A percentile compares a stretch with the other conserved stretches of the same genome.
These are phyloP conservation scores for Sesia bembeciformis DNA, from an alignment of 2,888 invertebrate species.

Conservation along the genomic window DNA sequence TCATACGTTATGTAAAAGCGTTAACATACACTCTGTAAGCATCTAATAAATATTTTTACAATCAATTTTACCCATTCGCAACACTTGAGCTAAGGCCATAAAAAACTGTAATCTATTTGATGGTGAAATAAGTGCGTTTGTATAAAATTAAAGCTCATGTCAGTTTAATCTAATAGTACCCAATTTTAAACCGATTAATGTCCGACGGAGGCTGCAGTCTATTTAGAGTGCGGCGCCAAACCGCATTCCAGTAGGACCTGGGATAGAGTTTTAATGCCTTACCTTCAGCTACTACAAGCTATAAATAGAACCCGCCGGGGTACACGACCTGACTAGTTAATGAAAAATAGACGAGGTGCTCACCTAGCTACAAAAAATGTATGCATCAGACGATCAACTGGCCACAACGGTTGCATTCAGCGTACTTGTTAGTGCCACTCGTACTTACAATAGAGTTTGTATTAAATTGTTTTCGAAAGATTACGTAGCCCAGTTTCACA, in stretches of 20 bases:
- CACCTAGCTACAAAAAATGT: slow-evolving; percentile 8
- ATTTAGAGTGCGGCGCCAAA: slow-evolving; percentile 61
- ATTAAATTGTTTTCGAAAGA: neutral
- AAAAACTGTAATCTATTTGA: neutral
- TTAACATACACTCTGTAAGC: neutral
- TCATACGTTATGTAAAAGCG: neutral
- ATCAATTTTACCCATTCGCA: neutral
- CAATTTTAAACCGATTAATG: slow-evolving; percentile 3
- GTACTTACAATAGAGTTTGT: neutral
- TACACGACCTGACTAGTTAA: slow-evolving; percentile 35
- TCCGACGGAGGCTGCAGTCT: slow-evolving; percentile 37
- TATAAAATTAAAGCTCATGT: neutral
- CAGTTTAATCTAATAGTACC: neutral
- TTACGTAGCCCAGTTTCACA: slow-evolving; percentile 40
- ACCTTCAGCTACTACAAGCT: slow-evolving; percentile 33
- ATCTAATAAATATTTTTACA: neutral
- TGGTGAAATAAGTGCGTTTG: neutral
- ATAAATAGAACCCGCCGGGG: slow-evolving; percentile 47
- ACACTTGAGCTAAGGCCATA: neutral
- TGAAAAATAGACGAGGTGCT: slow-evolving; percentile 34
- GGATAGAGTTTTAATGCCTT: slow-evolving; percentile 56
- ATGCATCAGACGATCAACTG: slow-evolving; percentile 11
- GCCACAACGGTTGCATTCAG: neutral
- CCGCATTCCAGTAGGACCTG: slow-evolving; percentile 61
- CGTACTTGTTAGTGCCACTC: neutral